These are phyloP conservation scores for Acronicta aceris DNA, from an alignment of 2,888 invertebrate genomes.

Conservation along the genomic window DNA sequence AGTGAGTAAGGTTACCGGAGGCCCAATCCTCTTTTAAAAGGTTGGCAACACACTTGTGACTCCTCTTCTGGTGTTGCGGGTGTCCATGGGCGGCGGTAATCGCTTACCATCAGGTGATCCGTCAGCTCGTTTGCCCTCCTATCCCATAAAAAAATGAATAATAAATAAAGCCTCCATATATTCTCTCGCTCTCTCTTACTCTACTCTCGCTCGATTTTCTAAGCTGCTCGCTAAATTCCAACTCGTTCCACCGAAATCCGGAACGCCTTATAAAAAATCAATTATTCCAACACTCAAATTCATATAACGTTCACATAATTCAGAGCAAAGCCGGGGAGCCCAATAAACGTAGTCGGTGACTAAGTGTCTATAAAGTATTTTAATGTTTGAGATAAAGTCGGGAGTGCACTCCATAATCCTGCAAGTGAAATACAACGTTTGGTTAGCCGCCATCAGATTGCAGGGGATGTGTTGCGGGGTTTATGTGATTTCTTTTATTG, in stretches of 20 bases:
- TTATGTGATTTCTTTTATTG: slow-evolving; percentile 63
- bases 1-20: too few relatives aligned
- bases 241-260: neutral
- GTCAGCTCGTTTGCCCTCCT: too few relatives aligned
- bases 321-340: slow-evolving; percentile 33
- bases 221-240: slow-evolving; percentile 10
- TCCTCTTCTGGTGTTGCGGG: too few relatives aligned
- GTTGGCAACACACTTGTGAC: too few relatives aligned
- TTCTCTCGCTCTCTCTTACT: too few relatives aligned
- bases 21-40: too few relatives aligned
- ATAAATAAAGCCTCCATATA: neutral
- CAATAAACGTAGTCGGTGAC: slow-evolving; percentile 52
- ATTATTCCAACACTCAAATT: slow-evolving; percentile 45
- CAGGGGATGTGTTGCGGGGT: slow-evolving; percentile 55
- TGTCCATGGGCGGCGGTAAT: too few relatives aligned
- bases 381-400: slow-evolving; percentile 71
- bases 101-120: too few relatives aligned
- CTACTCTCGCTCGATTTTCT: neutral
- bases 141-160: too few relatives aligned
- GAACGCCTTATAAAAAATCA: slow-evolving; percentile 36
- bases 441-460: slow-evolving; percentile 56
- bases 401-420: slow-evolving; percentile 55
- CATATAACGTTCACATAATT: slow-evolving; percentile 43
- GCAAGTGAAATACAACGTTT: slow-evolving; percentile 61
- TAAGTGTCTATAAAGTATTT: slow-evolving; percentile 73